A percentile compares a stretch with the other conserved stretches of the same genome.
Evolutionary conservation across 2,113 vertebrate genomes (phyloP).

Genomic region (Hemibagrus wyckioides): DNA sequence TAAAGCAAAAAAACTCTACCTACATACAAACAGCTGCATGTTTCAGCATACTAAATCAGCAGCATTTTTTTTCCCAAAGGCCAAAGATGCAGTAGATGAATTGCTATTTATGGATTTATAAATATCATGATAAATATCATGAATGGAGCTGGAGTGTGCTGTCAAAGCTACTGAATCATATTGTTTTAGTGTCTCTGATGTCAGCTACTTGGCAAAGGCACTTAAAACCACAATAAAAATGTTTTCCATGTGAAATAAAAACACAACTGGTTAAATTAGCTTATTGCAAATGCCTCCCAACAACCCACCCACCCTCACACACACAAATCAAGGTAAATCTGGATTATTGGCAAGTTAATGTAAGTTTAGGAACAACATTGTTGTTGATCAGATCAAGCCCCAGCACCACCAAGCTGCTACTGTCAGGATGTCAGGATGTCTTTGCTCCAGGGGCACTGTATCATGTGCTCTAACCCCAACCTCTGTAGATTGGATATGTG

Average conservation of each 20-base stretch:
- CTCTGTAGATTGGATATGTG: no score
- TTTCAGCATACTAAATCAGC: neutral
- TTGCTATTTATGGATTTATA: neutral
- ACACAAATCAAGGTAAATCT: neutral
- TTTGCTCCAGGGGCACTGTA: no score
- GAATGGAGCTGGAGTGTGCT: neutral
- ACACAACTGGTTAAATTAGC: neutral
- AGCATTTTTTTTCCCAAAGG: neutral
- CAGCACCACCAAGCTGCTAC: no score
- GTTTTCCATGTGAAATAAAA: neutral
- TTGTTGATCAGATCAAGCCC: no score
- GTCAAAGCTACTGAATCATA: slow-evolving; percentile 6
- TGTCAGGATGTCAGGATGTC: no score
- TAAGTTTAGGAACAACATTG: neutral
- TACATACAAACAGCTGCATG: neutral
- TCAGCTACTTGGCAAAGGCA: neutral
- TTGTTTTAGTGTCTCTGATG: neutral
- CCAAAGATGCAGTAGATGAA: neutral
- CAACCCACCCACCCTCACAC: neutral
- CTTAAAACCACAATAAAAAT: neutral
- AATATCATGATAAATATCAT: slow-evolving; percentile 4
- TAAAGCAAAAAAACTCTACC: neutral
- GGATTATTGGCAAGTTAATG: neutral
- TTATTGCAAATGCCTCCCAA: neutral
- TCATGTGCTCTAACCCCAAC: no score